Conservation (phyloP, 2,113 vertebrate genomes). For the Varanus salvator region DNA sequence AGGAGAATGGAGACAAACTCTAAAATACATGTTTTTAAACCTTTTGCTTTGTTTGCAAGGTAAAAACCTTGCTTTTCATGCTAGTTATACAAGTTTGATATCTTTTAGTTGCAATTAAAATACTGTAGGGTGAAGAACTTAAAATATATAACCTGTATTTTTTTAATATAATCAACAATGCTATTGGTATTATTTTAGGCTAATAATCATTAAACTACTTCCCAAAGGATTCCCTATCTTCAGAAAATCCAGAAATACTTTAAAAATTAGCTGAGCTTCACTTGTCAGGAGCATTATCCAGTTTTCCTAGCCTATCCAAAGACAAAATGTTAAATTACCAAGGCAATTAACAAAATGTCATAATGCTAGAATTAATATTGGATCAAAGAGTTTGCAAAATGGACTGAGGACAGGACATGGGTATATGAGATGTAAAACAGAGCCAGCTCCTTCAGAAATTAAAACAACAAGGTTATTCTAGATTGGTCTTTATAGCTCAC, state of each 20-base stretch:
- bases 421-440: not conserved
- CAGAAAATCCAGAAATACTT: not conserved
- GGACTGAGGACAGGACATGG: not conserved
- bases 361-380: not conserved
- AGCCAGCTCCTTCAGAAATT: not conserved
- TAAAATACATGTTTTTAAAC: constrained; percentile 24
- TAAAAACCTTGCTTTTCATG: not conserved
- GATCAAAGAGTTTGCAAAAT: not conserved
- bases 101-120: not conserved
- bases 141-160: not conserved
- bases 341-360: no score
- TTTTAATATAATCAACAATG: not conserved
- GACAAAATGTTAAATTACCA: not conserved
- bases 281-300: not conserved
- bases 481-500: not conserved
- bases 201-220: not conserved
- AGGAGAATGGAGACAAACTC: not conserved
- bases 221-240: not conserved
- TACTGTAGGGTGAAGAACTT: not conserved
- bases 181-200: not conserved
- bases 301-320: not conserved
- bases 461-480: not conserved
- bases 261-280: not conserved
- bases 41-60: not conserved
- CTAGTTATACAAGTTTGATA: no score